Evolutionary conservation across 1,140 invertebrate genomes (phyloP), one percentile per base, ranked within the genome.

Genomic region (Gonatopus flavifemur): DNA sequence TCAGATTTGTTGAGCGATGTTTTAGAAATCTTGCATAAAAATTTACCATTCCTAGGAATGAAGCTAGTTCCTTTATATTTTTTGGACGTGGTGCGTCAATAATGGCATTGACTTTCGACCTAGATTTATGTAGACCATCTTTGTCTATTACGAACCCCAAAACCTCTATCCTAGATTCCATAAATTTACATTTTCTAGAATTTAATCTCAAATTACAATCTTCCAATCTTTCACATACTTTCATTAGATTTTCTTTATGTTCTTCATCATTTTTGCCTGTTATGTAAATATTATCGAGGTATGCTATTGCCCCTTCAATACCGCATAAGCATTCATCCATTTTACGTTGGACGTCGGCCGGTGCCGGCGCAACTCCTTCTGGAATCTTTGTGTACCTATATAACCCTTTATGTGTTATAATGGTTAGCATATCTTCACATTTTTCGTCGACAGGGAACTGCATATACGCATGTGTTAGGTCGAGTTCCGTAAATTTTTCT

Each of bases 111-210:
- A 61, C 25, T 52, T 62, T 64, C 20, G 37, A 44, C 25, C 18
- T 24, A 39, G 49, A 19, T 57, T 49, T 40, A 49, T 57, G 16
- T 10, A 73, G 50, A 1, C 66, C 70, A 1, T 57, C 41, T n/a
- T 42, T 32, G 15, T 55, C 36, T 18, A 74, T 52, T 40, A 56
- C 49, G 25, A 70, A 62, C 10, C 70, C 71, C 16, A 70, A 52
- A 6, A 52, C 36, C 33, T 60, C 49, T 4, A 55, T 31, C 15
- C 25, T 22, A 1, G 45, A 19, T 40, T 52, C 20, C 15, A 55
- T 22, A 30, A 59, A 52, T 30, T 59, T 36, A 36, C 52, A 50
- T 44, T 59, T 55, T 9, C 47, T 42, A 25, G 13, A 22, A 25
- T 52, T 59, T 39, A 59, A 12, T 28, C 39, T 42, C 1, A 56